Evolutionary conservation across 2,888 invertebrate species (phyloP), one percentile per base, ranked within the genome.

Genomic region (Mythimna loreyi): DNA sequence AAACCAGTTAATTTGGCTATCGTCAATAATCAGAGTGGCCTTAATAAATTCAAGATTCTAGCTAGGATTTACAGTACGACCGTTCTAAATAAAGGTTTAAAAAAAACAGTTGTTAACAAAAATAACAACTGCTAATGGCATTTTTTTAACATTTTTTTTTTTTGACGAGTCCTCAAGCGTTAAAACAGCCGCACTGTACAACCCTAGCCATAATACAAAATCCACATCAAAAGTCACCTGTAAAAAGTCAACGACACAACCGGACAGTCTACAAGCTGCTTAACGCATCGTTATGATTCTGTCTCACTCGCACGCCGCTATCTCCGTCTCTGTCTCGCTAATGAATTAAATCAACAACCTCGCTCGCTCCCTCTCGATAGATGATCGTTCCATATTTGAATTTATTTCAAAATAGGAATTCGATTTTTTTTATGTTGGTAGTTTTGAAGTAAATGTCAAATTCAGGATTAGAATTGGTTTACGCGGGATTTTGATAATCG

Each of bases 261-360:
- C 49, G 59, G 40, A 59, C 58, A 75, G 72, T 83, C 80, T 83
- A 57, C 9, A 75, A 53, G 43, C 67, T 47, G 45, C 81, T 75
- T 70, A 67, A 84, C 61, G 58, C 71, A 60, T 72, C 72, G 71
- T 61, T 72, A 61, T 81, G 69, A 59, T 65, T 55, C 73, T 30
- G 58, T 85, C 85, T 65, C 90, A 72, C 82, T 88, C 85, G 73
- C 87, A 77, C 85, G 59, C 73, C 92, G 88, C 89, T 90, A 80
- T 85, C 82, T 68, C 88, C 80, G 83, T 92, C 93, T 90, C 92
- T 74, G 78, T 92, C 89, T 77, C 90, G 86, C 95, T 96, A 96
- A 96, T 95, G 96, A 96, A 96, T 96, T 96, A 92, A 94, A 94
- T 94, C 95, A 95, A 93, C 94, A 93, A 92, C 94, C 94, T 95